phyloP scores from a whole-genome alignment of 2,797 vertebrate species.

The Sebastes steindachneri region DNA sequence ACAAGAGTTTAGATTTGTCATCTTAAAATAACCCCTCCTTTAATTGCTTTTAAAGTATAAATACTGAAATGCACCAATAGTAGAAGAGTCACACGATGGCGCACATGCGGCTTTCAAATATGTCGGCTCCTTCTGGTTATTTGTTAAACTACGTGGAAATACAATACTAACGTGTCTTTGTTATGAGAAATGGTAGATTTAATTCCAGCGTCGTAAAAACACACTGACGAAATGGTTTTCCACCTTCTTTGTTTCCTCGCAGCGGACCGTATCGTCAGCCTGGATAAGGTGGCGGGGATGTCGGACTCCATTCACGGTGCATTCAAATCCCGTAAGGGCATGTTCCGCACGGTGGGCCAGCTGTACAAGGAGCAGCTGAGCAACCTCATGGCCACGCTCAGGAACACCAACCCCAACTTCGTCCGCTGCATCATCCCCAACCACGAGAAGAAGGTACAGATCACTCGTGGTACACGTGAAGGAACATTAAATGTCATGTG shows the following conservation, averaged over 20 bases:
- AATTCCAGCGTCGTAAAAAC: neutral
- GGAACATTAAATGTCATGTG: neutral
- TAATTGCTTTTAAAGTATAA: neutral
- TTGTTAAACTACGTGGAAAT: neutral
- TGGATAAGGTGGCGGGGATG: slow-evolving; percentile 98
- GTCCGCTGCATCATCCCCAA: slow-evolving; percentile 99
- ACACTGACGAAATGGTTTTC: neutral
- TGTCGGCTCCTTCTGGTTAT: neutral
- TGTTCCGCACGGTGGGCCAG: slow-evolving; percentile 97
- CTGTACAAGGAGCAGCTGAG: slow-evolving; percentile 97
- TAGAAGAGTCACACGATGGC: neutral
- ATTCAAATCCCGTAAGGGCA: slow-evolving; percentile 95
- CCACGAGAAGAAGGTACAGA: slow-evolving; percentile 95
- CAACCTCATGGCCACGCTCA: slow-evolving; percentile 96
- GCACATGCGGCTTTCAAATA: neutral
- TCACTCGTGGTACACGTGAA: neutral
- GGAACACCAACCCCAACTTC: slow-evolving; percentile 98
- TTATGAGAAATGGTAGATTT: neutral
- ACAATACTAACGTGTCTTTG: neutral
- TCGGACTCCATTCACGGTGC: slow-evolving; percentile 89
- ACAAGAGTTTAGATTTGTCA: neutral
- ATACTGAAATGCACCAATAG: neutral
- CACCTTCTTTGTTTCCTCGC: slow-evolving; percentile 14
- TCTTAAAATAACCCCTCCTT: neutral
- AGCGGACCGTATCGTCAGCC: slow-evolving; percentile 96